Evolutionary conservation across 2,113 vertebrate genomes (phyloP), one percentile per base, ranked within the genome.

Genomic region (Tachysurus vachellii): DNA sequence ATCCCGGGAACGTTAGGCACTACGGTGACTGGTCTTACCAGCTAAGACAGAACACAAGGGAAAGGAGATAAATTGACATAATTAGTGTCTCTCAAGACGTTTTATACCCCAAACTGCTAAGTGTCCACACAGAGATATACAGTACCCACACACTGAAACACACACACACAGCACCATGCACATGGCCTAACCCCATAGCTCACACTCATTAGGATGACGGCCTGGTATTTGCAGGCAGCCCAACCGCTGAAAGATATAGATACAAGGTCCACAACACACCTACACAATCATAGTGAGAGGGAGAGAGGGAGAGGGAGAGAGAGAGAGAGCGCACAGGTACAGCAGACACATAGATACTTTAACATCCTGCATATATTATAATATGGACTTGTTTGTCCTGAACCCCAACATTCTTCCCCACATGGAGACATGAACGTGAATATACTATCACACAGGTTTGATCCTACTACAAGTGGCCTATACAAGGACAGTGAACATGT

Each of bases 1-100:
- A 99, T 99, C 93, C 98, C 98, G 91, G 97, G 98, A 93, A 99
- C 96, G 92, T 96, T 98, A 97, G 98, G 98, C 97, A 99, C 97
- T 95, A 99, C 94, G 96, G 97, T 98, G 96, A 99, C 96, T 93
- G 98, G 98, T 96, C 98, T 97, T 96, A 99, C 97, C 93, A 98
- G 95, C 98, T 99, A 95, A 94, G 90, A 93, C 88, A 93, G 92
- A 86, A 88, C 77, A 92, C 90, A 75, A 50, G 90, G 94, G 91
- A 93, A 85, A 86, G 36, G 53, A 86, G 64, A 83, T 56, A 56
- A 61, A 81, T 47, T 56, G 64, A 31, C 80, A 90, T 83, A 83
- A 86, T 85, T 87, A 87, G 81, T 83, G 19, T 64, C 80, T 83
- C 44, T 83, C 44, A 66, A 68, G 88, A 89, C 80, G 77, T 77